A percentile compares a stretch with the other conserved stretches of the same genome.
These are phyloP conservation scores for Heliconius nattereri DNA, from an alignment of 1,140 invertebrate species.

Conservation along the genomic window DNA sequence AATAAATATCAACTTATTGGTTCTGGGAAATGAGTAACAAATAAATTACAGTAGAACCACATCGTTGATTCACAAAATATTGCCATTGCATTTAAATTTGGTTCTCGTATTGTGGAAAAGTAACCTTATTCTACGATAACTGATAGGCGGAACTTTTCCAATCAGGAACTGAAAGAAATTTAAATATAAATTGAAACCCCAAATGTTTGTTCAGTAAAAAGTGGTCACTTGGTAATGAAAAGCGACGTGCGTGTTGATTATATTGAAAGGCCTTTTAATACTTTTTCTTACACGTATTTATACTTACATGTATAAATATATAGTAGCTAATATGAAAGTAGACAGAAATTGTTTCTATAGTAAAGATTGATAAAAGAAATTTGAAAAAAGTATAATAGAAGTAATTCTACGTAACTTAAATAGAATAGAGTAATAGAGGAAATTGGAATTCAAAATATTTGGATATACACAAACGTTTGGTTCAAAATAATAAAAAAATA, in stretches of 20 bases:
- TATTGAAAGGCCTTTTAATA: constrained; percentile 23
- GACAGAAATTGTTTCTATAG: too few species aligned
- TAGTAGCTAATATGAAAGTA: not conserved
- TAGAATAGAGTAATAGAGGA: too few species aligned
- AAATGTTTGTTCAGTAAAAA: constrained; percentile 55
- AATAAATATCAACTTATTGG: constrained; percentile 3
- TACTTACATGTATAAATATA: not conserved
- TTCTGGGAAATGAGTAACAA: constrained; percentile 12
- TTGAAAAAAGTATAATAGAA: too few species aligned
- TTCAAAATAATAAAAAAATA: not conserved
- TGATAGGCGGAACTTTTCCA: constrained; percentile 60
- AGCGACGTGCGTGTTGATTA: constrained; percentile 41
- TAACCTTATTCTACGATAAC: constrained; percentile 53
- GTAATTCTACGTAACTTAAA: too few species aligned
- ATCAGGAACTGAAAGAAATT: constrained; percentile 60
- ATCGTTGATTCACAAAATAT: not conserved
- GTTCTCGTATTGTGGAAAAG: constrained; percentile 28
- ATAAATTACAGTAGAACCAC: constrained; percentile 17
- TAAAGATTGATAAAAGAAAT: too few species aligned
- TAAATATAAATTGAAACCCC: constrained; percentile 65
- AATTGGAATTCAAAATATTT: too few species aligned
- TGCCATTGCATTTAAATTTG: constrained; percentile 24
- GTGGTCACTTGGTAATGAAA: constrained; percentile 71
- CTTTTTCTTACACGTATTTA: not conserved
- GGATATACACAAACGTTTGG: not conserved